Evolutionary conservation across 1,140 invertebrate species (phyloP), one percentile per base, ranked within the genome.

Genomic region (Harpegnathos saltator): DNA sequence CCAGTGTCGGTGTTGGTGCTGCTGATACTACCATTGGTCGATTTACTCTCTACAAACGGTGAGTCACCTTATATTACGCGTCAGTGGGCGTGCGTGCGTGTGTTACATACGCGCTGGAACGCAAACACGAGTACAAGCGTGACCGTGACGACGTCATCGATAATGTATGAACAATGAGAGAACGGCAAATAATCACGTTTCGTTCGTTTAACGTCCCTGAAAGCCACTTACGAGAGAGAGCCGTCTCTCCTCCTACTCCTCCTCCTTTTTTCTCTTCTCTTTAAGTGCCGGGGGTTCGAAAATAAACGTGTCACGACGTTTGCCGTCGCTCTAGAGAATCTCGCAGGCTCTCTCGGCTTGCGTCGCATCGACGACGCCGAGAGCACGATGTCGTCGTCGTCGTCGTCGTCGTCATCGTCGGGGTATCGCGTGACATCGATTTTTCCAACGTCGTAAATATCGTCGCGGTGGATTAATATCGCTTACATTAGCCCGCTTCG

Each of bases 31-130:
- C 85, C 75, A 26, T 50, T 92, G 83, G 87, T 74, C 65, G 88
- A 90, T 83, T 74, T 91, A 89, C 86, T 91, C 88, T 82, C 89
- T 72, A 91, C 91, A 84, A 93, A 94, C 89, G 93, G 94, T 94
- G 90, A 94, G 93, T 93, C 91, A 82, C 50, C 65, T 44, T 73
- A 82, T 48, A 1, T 59, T 26, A 17, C 48, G 33, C 26, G 71
- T 33, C 19, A 56, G 11, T 56, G n/a, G 1, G 11, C 17, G 5
- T 2, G 33, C 19, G 52, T 19, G 15, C 12, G 74, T n/a, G n/a
- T n/a, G n/a, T n/a, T n/a, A n/a, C 29, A 19, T 7, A 19, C 12
- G 17, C 19, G 50, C 1, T n/a, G 12, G 4, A 24, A n/a, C n/a
- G 26, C 11, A 50, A 54, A 69, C 73, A 56, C 61, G 24, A 48